These are phyloP conservation scores for Ornithoptera priamus DNA, from an alignment of 2,888 invertebrate genomes.

Conservation along the genomic window DNA sequence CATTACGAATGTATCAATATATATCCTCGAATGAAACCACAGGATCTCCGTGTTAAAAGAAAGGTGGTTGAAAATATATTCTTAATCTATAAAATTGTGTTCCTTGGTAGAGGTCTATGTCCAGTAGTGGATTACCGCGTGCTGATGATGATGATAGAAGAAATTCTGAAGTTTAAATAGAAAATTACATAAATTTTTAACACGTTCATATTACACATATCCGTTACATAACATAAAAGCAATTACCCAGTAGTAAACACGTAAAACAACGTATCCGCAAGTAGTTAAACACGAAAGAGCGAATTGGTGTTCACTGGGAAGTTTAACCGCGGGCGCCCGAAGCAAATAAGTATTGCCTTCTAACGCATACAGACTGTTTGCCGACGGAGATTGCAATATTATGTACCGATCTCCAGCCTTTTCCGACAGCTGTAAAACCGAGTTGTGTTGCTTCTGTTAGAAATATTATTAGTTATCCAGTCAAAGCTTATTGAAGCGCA, in stretches of 20 bases:
- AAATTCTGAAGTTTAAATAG: background rate
- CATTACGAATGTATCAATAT: no score
- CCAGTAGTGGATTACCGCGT: no score
- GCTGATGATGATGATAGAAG: no score
- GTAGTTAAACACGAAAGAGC: slow-evolving; percentile 73
- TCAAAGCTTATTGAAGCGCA: slow-evolving; percentile 45
- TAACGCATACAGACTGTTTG: slow-evolving; percentile 65
- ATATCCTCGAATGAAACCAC: no score
- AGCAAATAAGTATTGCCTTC: slow-evolving; percentile 62
- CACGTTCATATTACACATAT: background rate
- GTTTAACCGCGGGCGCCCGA: slow-evolving; percentile 63
- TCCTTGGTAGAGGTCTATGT: no score
- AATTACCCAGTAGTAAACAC: slow-evolving; percentile 7
- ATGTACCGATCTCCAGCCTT: slow-evolving; percentile 66
- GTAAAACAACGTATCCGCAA: slow-evolving; percentile 54
- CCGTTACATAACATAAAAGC: background rate
- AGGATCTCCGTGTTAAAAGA: no score
- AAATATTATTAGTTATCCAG: slow-evolving; percentile 56
- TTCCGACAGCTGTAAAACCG: slow-evolving; percentile 52
- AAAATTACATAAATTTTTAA: background rate
- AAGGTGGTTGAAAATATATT: no score
- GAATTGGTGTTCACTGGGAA: slow-evolving; percentile 64
- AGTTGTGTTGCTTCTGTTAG: slow-evolving; percentile 49
- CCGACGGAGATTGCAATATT: slow-evolving; percentile 73
- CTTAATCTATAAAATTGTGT: no score